These are phyloP conservation scores for Caenorhabditis latens DNA, from an alignment of 1,140 invertebrate genomes.

Conservation along the genomic window DNA sequence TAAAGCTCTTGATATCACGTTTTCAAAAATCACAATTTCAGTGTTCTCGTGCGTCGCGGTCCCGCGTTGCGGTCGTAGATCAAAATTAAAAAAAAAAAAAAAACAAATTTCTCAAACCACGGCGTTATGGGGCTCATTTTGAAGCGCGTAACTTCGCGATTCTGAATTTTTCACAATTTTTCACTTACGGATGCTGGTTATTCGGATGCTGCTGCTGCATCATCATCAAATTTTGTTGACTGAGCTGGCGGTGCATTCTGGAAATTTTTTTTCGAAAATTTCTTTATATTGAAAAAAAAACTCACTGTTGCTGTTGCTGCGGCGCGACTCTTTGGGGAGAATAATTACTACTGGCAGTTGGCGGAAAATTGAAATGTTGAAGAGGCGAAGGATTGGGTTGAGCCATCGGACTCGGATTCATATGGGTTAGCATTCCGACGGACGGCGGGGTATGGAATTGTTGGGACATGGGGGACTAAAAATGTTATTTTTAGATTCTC, in stretches of 20 bases:
- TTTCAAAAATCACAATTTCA: too few relatives aligned
- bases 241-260: not conserved
- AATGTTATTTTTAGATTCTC: not conserved
- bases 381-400: not conserved
- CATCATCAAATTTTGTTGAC: not conserved
- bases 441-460: conserved; percentile 7
- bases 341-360: not conserved
- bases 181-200: not conserved
- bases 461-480: conserved; percentile 14
- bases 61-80: too few relatives aligned
- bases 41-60: too few relatives aligned
- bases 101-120: too few relatives aligned
- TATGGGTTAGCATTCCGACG: not conserved
- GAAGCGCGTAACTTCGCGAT: too few relatives aligned
- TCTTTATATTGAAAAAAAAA: not conserved
- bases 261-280: too few relatives aligned
- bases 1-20: too few relatives aligned
- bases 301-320: not conserved
- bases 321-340: not conserved
- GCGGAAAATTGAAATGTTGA: conserved; percentile 17
- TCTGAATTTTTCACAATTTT: too few relatives aligned
- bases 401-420: not conserved
- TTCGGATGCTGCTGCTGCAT: too few relatives aligned
- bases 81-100: too few relatives aligned
- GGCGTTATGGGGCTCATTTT: too few relatives aligned